Conservation (phyloP, 2,797 vertebrate species). For the Sebastiscus albofasciatus region DNA sequence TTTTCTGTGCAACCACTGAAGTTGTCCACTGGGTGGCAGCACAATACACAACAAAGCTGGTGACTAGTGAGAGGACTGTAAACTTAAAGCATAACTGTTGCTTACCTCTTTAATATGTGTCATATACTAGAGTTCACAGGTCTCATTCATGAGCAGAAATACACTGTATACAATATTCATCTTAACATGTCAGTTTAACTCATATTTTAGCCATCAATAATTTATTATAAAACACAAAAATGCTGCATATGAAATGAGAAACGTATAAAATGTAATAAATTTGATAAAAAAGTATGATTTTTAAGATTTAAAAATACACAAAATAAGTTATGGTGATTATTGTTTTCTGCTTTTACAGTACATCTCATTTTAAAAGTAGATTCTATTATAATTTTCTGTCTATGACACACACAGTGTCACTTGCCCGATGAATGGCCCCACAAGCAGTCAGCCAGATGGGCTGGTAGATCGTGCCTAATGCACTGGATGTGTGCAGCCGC, state of each 20-base stretch:
- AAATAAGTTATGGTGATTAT: not conserved
- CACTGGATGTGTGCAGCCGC: conserved; percentile 22
- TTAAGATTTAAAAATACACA: not conserved
- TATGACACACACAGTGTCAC: not conserved
- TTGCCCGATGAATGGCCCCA: conserved; percentile 38
- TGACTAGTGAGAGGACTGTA: not conserved
- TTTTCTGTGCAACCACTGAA: not conserved
- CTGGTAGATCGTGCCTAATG: conserved; percentile 22
- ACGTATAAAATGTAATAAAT: not conserved
- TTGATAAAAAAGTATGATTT: not conserved
- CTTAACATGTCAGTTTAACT: not conserved
- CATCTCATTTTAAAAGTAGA: not conserved
- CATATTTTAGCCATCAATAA: not conserved
- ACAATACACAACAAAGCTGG: conserved; percentile 8
- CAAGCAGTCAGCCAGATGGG: conserved; percentile 62
- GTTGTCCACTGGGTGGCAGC: conserved; percentile 63
- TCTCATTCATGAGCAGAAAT: not conserved
- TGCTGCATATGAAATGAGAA: not conserved
- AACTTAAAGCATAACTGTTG: not conserved
- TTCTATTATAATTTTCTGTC: conserved; percentile 1
- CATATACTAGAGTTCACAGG: not conserved
- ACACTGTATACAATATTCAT: not conserved
- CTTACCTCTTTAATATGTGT: not conserved
- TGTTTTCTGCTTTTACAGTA: not conserved
- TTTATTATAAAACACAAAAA: not conserved